These are phyloP conservation scores for Pseudorhombus dupliciocellatus DNA, from an alignment of 2,113 vertebrate species.

Conservation along the genomic window DNA sequence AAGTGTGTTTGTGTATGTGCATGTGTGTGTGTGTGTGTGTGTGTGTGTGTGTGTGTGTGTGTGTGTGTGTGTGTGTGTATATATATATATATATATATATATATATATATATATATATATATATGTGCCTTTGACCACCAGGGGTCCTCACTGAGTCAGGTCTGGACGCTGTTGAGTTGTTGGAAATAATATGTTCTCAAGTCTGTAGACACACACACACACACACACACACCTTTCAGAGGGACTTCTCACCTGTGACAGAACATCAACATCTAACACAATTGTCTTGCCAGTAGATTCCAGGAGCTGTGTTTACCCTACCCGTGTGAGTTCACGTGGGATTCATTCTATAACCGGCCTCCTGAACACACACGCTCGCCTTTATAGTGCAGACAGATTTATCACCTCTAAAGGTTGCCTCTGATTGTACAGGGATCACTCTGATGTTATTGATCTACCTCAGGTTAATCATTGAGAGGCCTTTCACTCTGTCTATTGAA, in stretches of 20 bases:
- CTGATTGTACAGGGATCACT: not conserved
- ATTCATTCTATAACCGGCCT: not conserved
- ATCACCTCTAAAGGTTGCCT: conserved; percentile 3
- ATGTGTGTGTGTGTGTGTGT: too few species aligned
- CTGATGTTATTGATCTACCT: not conserved
- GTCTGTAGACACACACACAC: not conserved
- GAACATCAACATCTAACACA: not conserved
- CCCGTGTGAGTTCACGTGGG: not conserved
- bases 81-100: too few species aligned
- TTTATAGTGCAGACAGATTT: conserved; percentile 9
- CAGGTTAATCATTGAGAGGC: not conserved
- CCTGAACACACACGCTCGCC: not conserved
- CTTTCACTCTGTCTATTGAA: not conserved
- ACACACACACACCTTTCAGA: not conserved
- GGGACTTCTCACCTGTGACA: not conserved
- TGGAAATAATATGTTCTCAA: not conserved
- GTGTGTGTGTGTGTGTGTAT: too few species aligned
- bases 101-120: too few species aligned
- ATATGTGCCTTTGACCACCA: conserved; percentile 36
- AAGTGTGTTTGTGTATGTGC: too few species aligned
- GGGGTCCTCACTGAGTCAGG: conserved; percentile 39
- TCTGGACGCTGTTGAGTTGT: not conserved
- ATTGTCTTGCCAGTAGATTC: conserved; percentile 16
- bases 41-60: too few species aligned
- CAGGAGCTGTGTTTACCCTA: not conserved